Conservation (phyloP, 92 coral and sea anemone genomes). For the Heliopora coerulea region DNA sequence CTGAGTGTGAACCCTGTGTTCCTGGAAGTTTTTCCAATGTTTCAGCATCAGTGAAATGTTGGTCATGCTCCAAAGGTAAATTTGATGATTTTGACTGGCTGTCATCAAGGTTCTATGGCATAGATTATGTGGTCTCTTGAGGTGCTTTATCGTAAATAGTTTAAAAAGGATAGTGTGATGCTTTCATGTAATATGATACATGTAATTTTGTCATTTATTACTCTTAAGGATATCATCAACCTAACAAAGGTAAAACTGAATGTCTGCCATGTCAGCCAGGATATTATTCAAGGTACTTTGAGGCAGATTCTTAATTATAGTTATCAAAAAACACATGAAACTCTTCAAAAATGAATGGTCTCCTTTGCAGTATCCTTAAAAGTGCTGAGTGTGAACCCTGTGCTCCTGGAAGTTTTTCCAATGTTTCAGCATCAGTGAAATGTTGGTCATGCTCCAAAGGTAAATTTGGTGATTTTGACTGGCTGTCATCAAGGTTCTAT, state of each 20-base stretch:
- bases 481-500: too few relatives aligned
- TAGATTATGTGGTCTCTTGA: too few relatives aligned
- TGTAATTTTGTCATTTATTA: background rate
- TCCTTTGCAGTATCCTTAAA: slow-evolving; percentile 18
- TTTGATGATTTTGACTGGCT: too few relatives aligned
- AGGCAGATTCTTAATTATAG: too few relatives aligned
- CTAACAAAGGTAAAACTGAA: slow-evolving; percentile 46
- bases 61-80: background rate
- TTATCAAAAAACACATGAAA: too few relatives aligned
- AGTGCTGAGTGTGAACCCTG: slow-evolving; percentile 24
- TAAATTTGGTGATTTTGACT: too few relatives aligned
- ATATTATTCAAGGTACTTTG: slow-evolving; percentile 40
- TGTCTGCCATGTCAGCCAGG: slow-evolving; percentile 67
- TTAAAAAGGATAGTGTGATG: too few relatives aligned
- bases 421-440: background rate
- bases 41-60: background rate
- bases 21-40: background rate
- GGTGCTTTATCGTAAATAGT: too few relatives aligned
- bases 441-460: slow-evolving; percentile 25
- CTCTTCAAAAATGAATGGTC: too few relatives aligned
- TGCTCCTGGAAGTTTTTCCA: slow-evolving; percentile 20
- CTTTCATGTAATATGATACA: too few relatives aligned
- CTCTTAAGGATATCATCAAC: slow-evolving; percentile 47
- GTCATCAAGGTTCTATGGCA: too few relatives aligned
- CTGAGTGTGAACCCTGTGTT: background rate